These are phyloP conservation scores for Epinephelus moara DNA, from an alignment of 2,113 vertebrate genomes.

Conservation along the genomic window DNA sequence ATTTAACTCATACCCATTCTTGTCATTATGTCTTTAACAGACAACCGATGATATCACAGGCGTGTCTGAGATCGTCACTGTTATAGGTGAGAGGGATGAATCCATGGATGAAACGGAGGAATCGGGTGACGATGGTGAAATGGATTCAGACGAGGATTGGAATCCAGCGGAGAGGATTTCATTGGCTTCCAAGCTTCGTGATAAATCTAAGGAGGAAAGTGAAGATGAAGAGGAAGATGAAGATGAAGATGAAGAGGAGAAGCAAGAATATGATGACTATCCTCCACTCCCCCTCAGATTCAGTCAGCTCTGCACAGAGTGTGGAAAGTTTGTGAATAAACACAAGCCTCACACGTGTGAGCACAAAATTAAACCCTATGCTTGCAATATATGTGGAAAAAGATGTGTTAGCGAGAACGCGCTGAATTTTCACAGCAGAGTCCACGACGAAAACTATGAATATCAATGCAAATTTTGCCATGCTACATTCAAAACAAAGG, in stretches of 20 bases:
- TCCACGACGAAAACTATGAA: constrained; percentile 61
- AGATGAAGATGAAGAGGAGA: not conserved
- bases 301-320: constrained; percentile 66
- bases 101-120: not conserved
- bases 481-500: constrained; percentile 60
- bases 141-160: constrained; percentile 40
- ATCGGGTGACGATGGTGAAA: not conserved
- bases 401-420: constrained; percentile 41
- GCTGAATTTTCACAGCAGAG: constrained; percentile 51
- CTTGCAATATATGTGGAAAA: constrained; percentile 70
- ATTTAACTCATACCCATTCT: not conserved
- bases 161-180: not conserved
- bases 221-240: not conserved
- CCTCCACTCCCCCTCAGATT: not conserved
- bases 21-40: constrained; percentile 29
- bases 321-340: constrained; percentile 54
- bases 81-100: constrained; percentile 27
- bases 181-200: not conserved
- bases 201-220: not conserved
- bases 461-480: constrained; percentile 70
- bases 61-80: not conserved
- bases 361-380: constrained; percentile 62
- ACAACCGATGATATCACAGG: not conserved
- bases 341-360: constrained; percentile 59
- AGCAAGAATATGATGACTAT: not conserved